Evolutionary conservation across 1,140 invertebrate genomes (phyloP).

Genomic region (Eupristina koningsbergeri): DNA sequence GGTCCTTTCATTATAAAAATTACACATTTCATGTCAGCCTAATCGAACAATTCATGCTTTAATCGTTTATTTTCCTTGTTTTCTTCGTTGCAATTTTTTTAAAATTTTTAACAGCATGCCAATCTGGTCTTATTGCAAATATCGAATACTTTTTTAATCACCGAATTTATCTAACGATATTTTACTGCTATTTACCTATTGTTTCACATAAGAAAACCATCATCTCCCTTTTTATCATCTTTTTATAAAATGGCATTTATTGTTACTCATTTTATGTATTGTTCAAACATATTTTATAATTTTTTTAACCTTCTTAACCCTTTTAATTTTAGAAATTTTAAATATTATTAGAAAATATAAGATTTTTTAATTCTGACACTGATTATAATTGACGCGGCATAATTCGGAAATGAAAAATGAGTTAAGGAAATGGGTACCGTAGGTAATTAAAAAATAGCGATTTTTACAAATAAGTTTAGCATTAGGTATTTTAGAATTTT

Average conservation of each 20-base stretch:
- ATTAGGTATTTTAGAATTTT: background rate
- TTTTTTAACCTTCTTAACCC: too few relatives aligned
- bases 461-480: background rate
- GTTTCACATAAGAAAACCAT: too few relatives aligned
- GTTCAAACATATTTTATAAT: too few relatives aligned
- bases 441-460: background rate
- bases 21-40: constrained; percentile 2
- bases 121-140: too few relatives aligned
- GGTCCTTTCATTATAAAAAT: constrained; percentile 39
- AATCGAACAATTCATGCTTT: constrained; percentile 36
- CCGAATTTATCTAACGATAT: background rate
- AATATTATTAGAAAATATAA: too few relatives aligned
- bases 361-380: background rate
- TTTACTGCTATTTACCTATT: background rate
- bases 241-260: too few relatives aligned
- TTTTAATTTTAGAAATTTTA: too few relatives aligned
- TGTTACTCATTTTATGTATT: too few relatives aligned
- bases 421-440: background rate
- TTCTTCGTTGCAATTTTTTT: background rate
- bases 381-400: background rate
- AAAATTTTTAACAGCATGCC: background rate
- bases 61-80: background rate
- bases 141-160: too few relatives aligned
- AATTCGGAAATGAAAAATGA: constrained; percentile 4
- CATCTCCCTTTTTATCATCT: too few relatives aligned